Percentiles rank a stretch among this genome's conserved stretches.
Evolutionary conservation across 1,140 invertebrate species (phyloP).

Genomic region (Nasonia longicornis): DNA sequence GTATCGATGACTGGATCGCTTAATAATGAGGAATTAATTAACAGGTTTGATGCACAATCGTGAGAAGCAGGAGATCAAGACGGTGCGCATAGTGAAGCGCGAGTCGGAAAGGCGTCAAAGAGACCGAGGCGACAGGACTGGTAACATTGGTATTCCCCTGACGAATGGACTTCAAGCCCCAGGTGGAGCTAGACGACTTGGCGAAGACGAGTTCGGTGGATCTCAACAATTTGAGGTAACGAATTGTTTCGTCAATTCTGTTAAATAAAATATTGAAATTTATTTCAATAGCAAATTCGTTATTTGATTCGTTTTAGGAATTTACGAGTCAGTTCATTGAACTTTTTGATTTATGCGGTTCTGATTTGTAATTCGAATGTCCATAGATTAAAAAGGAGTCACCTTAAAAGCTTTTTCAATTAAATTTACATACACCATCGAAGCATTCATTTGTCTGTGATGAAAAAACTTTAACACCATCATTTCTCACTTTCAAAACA

Average conservation of each 20-base stretch:
- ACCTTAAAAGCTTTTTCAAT: background rate
- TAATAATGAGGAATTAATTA: background rate
- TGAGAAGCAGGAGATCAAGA: slow-evolving; percentile 90
- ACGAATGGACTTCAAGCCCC: slow-evolving; percentile 61
- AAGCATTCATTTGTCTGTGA: no score
- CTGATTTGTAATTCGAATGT: background rate
- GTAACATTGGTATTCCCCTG: slow-evolving; percentile 68
- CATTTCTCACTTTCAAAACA: no score
- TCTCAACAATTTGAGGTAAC: slow-evolving; percentile 61
- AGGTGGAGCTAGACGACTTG: slow-evolving; percentile 59
- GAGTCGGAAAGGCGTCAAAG: slow-evolving; percentile 87
- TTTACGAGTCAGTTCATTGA: no score
- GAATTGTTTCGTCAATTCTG: background rate
- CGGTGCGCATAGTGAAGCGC: slow-evolving; percentile 92
- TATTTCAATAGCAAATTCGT: no score
- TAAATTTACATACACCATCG: no score
- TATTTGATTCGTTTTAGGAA: no score
- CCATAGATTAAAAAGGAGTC: background rate
- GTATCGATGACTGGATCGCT: no score
- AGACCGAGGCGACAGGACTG: slow-evolving; percentile 74
- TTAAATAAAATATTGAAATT: no score
- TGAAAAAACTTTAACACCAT: no score
- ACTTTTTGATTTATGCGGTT: background rate
- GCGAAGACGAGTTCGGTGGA: slow-evolving; percentile 57
- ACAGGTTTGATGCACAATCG: slow-evolving; percentile 82